These are phyloP conservation scores for Bicyclus anynana DNA, from an alignment of 1,140 invertebrate genomes.

Conservation along the genomic window DNA sequence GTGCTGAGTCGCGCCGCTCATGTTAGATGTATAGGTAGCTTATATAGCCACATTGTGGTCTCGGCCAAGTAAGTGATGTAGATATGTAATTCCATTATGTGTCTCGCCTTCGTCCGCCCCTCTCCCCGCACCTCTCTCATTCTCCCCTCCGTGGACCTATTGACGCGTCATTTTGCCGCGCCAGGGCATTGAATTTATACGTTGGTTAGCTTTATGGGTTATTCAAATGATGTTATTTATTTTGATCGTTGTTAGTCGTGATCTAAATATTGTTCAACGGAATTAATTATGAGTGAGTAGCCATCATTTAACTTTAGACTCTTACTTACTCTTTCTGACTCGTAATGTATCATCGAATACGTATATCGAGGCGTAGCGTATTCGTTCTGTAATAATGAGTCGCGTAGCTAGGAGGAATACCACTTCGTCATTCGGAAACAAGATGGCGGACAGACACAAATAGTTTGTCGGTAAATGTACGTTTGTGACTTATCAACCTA, in stretches of 20 bases:
- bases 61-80: constrained; percentile 64
- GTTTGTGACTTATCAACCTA: constrained; percentile 60
- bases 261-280: constrained; percentile 29
- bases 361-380: constrained; percentile 10
- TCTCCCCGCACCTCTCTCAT: constrained; percentile 37
- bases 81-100: constrained; percentile 73
- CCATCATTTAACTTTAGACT: background rate
- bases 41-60: constrained; percentile 52
- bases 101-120: constrained; percentile 62
- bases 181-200: constrained; percentile 60
- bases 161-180: constrained; percentile 63
- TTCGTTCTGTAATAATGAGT: constrained; percentile 19
- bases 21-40: constrained; percentile 31
- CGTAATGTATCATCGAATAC: background rate
- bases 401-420: constrained; percentile 36
- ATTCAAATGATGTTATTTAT: constrained; percentile 51
- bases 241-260: background rate
- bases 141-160: constrained; percentile 51
- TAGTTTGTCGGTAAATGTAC: constrained; percentile 57
- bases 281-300: constrained; percentile 42
- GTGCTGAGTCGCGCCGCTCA: constrained; percentile 41
- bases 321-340: background rate
- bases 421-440: constrained; percentile 66
- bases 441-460: constrained; percentile 68
- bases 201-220: constrained; percentile 61